Evolutionary conservation across 2,888 invertebrate species (phyloP).

Genomic region (Athalia cordata): DNA sequence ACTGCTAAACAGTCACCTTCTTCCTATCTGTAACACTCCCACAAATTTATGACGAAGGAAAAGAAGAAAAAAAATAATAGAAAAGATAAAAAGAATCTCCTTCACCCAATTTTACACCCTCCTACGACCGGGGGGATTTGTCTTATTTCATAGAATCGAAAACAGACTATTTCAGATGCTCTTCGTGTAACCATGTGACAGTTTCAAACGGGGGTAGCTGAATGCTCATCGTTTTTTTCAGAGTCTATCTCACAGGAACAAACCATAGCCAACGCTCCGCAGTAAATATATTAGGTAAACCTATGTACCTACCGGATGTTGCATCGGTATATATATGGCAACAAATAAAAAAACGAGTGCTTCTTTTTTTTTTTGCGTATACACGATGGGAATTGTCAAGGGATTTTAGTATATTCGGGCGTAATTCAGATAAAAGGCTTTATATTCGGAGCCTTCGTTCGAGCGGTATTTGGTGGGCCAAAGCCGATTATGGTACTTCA

Average conservation of each 20-base stretch:
- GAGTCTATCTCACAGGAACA: neutral
- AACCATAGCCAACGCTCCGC: neutral
- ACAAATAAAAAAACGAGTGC: conserved; percentile 10
- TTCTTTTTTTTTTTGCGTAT: neutral
- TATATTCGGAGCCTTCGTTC: conserved; percentile 42
- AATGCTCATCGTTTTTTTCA: too few relatives aligned
- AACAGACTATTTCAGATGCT: neutral
- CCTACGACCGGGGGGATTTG: neutral
- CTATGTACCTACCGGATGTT: too few relatives aligned
- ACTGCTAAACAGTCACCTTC: too few relatives aligned
- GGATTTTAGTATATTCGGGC: conserved; percentile 40
- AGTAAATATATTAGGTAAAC: neutral
- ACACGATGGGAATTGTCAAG: conserved; percentile 37
- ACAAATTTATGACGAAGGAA: neutral
- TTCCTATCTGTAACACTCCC: neutral
- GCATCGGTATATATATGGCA: neutral
- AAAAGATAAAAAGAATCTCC: neutral
- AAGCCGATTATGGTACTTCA: conserved; percentile 40
- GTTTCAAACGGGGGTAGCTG: conserved; percentile 1
- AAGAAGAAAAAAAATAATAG: too few relatives aligned
- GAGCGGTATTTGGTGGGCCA: conserved; percentile 36
- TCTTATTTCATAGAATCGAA: neutral
- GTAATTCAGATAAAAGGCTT: conserved; percentile 45
- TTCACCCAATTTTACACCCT: neutral
- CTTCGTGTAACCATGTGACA: neutral